A percentile compares a stretch with the other conserved stretches of the same genome.
phyloP scores from a whole-genome alignment of 2,113 vertebrate species.

The Bungarus multicinctus region DNA sequence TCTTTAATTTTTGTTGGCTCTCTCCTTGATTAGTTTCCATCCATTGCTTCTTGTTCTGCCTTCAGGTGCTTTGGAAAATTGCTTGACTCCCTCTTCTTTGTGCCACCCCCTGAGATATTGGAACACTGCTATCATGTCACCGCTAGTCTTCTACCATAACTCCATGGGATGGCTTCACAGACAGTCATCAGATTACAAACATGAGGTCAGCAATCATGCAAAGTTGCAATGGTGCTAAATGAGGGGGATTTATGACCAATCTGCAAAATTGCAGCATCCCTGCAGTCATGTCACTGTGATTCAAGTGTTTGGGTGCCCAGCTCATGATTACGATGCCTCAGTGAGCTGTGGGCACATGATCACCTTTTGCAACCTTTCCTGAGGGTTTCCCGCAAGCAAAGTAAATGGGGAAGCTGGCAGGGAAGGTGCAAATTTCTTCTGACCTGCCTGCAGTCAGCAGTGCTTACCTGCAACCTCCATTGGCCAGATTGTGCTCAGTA shows the following conservation, averaged over 20 bases:
- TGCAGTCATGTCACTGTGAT: not conserved
- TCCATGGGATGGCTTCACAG: not conserved
- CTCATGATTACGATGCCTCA: not conserved
- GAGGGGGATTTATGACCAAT: not conserved
- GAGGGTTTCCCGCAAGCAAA: not conserved
- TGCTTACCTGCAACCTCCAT: not conserved
- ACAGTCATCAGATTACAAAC: not conserved
- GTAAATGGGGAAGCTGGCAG: not conserved
- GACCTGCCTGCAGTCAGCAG: not conserved
- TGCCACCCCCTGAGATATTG: no score
- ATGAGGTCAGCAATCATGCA: not conserved
- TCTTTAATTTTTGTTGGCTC: no score
- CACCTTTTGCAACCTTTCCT: not conserved
- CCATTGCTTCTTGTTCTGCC: no score
- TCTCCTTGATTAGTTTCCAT: no score
- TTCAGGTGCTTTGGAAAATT: no score
- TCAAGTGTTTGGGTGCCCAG: not conserved
- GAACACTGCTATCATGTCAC: no score
- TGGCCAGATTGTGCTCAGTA: not conserved
- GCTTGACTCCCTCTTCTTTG: no score
- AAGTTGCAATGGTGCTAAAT: not conserved
- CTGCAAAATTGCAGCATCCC: not conserved
- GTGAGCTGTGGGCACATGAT: not conserved
- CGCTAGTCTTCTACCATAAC: not conserved
- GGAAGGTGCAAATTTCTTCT: not conserved